Evolutionary conservation across 2,797 vertebrate genomes (phyloP).

Genomic region (Poeciliopsis paucimaculata): DNA sequence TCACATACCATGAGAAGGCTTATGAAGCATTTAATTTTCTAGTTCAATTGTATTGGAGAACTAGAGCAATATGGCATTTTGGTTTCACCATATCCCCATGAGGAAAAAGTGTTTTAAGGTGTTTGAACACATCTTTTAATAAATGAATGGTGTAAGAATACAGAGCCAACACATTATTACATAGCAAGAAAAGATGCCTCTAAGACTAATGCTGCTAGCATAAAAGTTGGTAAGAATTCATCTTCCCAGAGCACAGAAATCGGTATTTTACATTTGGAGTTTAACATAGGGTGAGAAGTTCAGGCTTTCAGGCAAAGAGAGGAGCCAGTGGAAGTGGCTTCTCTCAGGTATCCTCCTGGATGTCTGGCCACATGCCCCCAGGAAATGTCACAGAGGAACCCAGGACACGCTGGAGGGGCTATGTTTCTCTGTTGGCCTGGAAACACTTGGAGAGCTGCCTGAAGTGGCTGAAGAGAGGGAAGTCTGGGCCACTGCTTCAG

Average conservation of each 20-base stretch:
- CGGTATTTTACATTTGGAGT: neutral
- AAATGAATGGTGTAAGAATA: neutral
- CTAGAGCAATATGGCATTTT: neutral
- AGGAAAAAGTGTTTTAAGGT: neutral
- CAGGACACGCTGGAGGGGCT: neutral
- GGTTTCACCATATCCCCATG: neutral
- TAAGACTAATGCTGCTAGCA: neutral
- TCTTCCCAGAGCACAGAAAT: neutral
- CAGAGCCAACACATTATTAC: neutral
- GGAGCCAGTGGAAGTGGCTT: neutral
- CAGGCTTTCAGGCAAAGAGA: no score
- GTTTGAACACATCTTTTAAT: neutral
- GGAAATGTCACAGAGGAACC: neutral
- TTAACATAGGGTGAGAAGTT: no score
- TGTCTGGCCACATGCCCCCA: no score
- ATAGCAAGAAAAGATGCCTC: neutral
- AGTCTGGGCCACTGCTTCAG: neutral
- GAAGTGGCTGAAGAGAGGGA: neutral
- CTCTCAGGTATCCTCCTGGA: neutral
- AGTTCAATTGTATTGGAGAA: neutral
- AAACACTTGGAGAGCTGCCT: neutral
- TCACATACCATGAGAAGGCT: no score
- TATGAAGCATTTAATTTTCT: no score
- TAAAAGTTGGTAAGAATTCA: neutral
- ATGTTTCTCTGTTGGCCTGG: neutral